Evolutionary conservation across 1,140 invertebrate species (phyloP).

Genomic region (Musca domestica): DNA sequence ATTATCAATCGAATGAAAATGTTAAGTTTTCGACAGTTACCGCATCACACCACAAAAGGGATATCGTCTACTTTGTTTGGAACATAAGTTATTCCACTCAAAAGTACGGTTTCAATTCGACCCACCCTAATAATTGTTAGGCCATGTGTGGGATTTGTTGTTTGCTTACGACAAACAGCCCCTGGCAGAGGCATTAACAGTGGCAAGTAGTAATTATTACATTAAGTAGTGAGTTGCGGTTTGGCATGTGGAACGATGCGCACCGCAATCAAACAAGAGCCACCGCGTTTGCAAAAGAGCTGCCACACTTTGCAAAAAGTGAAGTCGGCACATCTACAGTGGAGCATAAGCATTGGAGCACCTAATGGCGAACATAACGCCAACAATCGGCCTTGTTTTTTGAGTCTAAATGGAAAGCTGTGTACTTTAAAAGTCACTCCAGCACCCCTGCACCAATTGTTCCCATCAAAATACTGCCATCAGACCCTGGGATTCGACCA

Average conservation of each 20-base stretch:
- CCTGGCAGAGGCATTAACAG: conserved; percentile 28
- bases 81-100: neutral
- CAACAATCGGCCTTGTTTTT: neutral
- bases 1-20: no score
- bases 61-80: neutral
- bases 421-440: no score
- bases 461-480: no score
- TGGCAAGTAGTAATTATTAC: conserved; percentile 55
- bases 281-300: neutral
- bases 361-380: neutral
- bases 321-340: no score
- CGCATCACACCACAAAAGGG: neutral
- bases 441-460: no score
- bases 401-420: no score
- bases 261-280: conserved; percentile 41
- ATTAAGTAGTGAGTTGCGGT: conserved; percentile 36
- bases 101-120: neutral
- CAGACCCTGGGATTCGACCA: no score
- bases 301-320: no score
- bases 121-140: neutral
- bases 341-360: no score
- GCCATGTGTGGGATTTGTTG: neutral
- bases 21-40: neutral
- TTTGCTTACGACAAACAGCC: neutral
- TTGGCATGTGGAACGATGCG: conserved; percentile 33